Evolutionary conservation across 1,140 invertebrate genomes (phyloP).

Genomic region (Leptopilina clavipes): DNA sequence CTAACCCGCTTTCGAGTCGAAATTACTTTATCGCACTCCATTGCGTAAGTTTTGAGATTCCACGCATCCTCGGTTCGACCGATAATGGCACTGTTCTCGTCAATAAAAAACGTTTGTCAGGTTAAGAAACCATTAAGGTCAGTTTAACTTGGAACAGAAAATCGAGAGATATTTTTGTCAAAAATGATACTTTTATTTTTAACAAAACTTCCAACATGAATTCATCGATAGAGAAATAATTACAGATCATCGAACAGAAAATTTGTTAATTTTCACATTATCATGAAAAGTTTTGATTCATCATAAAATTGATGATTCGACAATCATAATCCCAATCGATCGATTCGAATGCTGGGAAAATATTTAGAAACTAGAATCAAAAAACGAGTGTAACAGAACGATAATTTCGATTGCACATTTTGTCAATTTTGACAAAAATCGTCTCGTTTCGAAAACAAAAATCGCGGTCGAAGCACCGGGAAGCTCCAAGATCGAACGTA

Average conservation of each 20-base stretch:
- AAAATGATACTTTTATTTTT: neutral
- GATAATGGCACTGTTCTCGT: conserved; percentile 29
- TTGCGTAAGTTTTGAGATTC: conserved; percentile 34
- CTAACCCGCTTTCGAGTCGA: conserved; percentile 51
- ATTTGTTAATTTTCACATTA: no score
- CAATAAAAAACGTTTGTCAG: conserved; percentile 7
- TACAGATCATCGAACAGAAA: neutral
- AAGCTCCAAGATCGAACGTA: conserved; percentile 44
- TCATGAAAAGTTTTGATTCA: neutral
- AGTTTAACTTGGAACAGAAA: conserved; percentile 18
- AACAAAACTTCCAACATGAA: neutral
- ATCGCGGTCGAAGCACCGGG: conserved; percentile 50
- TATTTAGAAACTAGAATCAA: conserved; percentile 25
- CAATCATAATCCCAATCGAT: neutral
- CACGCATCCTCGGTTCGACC: conserved; percentile 33
- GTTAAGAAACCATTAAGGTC: conserved; percentile 9
- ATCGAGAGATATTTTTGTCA: conserved; percentile 9
- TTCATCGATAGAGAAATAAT: neutral
- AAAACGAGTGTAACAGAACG: neutral
- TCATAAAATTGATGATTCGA: neutral
- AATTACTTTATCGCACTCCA: conserved; percentile 37
- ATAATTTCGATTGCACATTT: conserved; percentile 30
- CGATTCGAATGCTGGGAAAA: neutral
- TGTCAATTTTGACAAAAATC: conserved; percentile 16
- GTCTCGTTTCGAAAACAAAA: conserved; percentile 32